Evolutionary conservation across 2,797 vertebrate species (phyloP).

Genomic region (Gouania willdenowi): DNA sequence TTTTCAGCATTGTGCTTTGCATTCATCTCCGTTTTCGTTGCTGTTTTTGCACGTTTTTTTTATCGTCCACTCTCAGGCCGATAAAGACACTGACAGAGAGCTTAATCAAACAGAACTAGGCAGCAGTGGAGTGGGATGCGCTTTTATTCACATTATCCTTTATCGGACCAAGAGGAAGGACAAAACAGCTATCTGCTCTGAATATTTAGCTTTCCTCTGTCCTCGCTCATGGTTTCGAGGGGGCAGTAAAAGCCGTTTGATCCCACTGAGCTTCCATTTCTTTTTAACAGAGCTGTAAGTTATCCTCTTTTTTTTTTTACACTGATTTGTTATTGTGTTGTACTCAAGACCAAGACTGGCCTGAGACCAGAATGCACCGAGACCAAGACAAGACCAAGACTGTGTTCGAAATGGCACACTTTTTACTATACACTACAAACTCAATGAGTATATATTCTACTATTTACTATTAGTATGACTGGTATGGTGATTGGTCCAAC

Average conservation of each 20-base stretch:
- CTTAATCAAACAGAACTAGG: constrained; percentile 26
- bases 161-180: constrained; percentile 26
- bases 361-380: too few relatives aligned
- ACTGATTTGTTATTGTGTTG: too few relatives aligned
- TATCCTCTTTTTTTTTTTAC: constrained; percentile 35
- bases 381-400: too few relatives aligned
- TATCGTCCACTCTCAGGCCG: constrained; percentile 10
- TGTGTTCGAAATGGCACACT: too few relatives aligned
- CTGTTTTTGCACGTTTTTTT: constrained; percentile 9
- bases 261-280: constrained; percentile 15
- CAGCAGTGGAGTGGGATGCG: constrained; percentile 18
- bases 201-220: constrained; percentile 30
- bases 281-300: constrained; percentile 18
- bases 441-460: too few relatives aligned
- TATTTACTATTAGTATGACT: too few relatives aligned
- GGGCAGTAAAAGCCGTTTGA: constrained; percentile 28
- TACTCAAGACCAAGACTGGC: too few relatives aligned
- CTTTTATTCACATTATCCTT: background rate
- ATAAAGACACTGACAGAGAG: constrained; percentile 38
- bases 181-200: constrained; percentile 12
- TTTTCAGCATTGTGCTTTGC: background rate
- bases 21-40: constrained; percentile 1
- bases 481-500: too few relatives aligned
- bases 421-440: too few relatives aligned
- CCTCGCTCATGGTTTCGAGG: constrained; percentile 11